Base-by-base conservation (phyloP, 2,888 invertebrate species). In the Aleiodes alternator region DNA sequence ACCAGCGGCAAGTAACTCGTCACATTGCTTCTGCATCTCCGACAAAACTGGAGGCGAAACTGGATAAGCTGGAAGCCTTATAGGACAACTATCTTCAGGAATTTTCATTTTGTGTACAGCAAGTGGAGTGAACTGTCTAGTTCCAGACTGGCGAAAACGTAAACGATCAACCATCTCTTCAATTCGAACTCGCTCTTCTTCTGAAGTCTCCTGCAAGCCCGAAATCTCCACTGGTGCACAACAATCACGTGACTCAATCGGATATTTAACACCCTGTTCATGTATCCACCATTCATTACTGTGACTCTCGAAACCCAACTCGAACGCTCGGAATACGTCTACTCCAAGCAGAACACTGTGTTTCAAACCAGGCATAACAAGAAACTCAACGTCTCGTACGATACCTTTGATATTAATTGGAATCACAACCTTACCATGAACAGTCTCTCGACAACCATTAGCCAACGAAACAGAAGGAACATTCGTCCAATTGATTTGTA, bases 1-100 rank as follows among this genome's bases (percentile, higher is more conserved):
- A 4, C 81, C 83, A 0, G 78, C 31, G 5, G 34, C 69, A 0
- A 87, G 31, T 85, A 86, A 86, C 1, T 82, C 73, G 43, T 86
- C 84, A 4, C 86, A 76, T 23, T 73, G 66, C 5, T 11, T 23
- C 64, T 73, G 73, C 66, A 76, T 69, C 7, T 66, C 69, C 2
- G 55, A 53, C n/a, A 69, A 38, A 4, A 75, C 59, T 0, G 48
- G 57, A 3, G 75, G 77, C 1, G 70, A 75, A 2, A 78, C 75
- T 0, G 51, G 53, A 50, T 77, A 77, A 0, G 66, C 64, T 9
- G 71, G 68, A 23, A 75, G 77, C 0, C 61, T 51, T 5, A 79
- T 75, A 0, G 77, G 72, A 3, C 48, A 14, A 16, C 8, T 68
- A 31, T 43, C 68, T 4, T 43, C 56, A 7, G 38, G 12, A 0